A percentile compares a stretch with the other conserved stretches of the same genome.
Conservation (phyloP, 2,888 invertebrate species). For the Saturnia pavonia region DNA sequence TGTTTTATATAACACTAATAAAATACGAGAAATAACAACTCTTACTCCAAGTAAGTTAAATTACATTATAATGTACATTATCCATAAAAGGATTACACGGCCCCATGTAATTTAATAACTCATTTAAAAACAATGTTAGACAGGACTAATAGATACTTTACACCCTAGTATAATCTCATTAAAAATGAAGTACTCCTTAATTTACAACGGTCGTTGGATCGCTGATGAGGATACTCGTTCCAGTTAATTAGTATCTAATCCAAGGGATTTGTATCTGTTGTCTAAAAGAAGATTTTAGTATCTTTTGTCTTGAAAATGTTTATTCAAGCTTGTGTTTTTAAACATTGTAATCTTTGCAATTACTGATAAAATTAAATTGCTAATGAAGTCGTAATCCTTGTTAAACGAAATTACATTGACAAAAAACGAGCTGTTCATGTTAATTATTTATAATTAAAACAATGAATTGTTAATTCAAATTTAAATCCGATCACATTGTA, state of each 20-base stretch:
- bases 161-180: slow-evolving; percentile 38
- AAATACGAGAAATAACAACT: background rate
- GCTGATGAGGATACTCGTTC: slow-evolving; percentile 44
- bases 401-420: background rate
- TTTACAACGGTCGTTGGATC: slow-evolving; percentile 43
- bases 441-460: background rate
- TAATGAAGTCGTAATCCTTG: background rate
- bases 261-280: slow-evolving; percentile 25
- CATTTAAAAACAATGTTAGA: slow-evolving; percentile 26
- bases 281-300: slow-evolving; percentile 25
- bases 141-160: slow-evolving; percentile 27
- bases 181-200: slow-evolving; percentile 44
- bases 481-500: background rate
- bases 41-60: background rate
- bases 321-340: slow-evolving; percentile 4
- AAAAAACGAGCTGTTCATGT: background rate
- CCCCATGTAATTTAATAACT: background rate
- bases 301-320: slow-evolving; percentile 20
- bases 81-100: background rate
- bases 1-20: background rate
- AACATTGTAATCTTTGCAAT: slow-evolving; percentile 3
- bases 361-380: slow-evolving; percentile 4
- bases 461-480: background rate
- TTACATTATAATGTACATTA: background rate
- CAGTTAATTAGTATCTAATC: slow-evolving; percentile 49